Evolutionary conservation across 2,113 vertebrate genomes (phyloP).

Genomic region (Cygnus atratus): DNA sequence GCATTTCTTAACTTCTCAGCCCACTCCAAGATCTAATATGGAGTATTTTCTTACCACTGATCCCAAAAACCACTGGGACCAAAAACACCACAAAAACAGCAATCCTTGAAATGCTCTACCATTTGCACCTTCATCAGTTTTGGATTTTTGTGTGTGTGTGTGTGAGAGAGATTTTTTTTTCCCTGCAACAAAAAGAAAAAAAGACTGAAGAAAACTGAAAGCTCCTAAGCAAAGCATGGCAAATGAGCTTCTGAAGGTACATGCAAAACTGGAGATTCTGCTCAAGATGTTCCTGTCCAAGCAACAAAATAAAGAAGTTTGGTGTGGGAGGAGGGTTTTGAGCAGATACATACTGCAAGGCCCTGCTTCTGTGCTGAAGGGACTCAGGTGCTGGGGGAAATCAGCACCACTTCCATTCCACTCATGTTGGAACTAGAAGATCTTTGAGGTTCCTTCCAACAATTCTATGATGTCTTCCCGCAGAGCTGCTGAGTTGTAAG

Average conservation of each 20-base stretch:
- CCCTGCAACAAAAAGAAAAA: not conserved
- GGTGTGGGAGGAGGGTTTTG: fast-evolving
- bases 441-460: too few relatives aligned
- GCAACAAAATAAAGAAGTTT: not conserved
- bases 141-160: not conserved
- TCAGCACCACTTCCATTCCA: not conserved
- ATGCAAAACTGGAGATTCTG: not conserved
- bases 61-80: not conserved
- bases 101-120: not conserved
- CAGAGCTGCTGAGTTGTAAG: not conserved
- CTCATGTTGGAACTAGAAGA: too few relatives aligned
- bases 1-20: not conserved
- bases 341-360: not conserved
- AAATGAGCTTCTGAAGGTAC: not conserved
- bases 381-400: not conserved
- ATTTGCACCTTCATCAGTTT: not conserved
- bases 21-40: not conserved
- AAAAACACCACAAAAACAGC: not conserved
- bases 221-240: not conserved
- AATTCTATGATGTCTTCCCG: not conserved
- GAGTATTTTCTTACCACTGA: not conserved
- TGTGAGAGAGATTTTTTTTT: too few relatives aligned
- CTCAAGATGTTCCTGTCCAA: not conserved
- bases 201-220: not conserved
- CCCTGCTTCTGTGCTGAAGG: not conserved